Conservation (phyloP, 2,113 vertebrate genomes). For the Nerophis ophidion region DNA sequence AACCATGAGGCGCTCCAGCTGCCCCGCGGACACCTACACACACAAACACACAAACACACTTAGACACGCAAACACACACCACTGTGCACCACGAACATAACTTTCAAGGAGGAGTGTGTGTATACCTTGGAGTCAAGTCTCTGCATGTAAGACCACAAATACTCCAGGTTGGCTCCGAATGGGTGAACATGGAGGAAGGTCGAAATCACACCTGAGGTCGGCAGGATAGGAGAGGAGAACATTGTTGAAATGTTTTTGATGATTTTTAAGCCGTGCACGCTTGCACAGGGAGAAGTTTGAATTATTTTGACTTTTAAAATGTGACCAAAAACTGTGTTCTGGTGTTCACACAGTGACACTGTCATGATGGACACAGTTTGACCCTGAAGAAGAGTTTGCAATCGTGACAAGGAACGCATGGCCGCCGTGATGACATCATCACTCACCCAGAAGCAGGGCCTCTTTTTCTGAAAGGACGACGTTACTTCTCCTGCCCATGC, state of each 20-base stretch:
- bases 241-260: neutral
- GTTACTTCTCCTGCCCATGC: conserved; percentile 40
- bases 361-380: too few species aligned
- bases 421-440: too few species aligned
- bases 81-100: too few species aligned
- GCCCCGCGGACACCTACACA: conserved; percentile 82
- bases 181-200: conserved; percentile 96
- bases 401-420: too few species aligned
- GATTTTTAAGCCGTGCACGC: neutral
- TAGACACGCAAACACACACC: too few species aligned
- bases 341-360: too few species aligned
- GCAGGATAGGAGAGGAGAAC: neutral
- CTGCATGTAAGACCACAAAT: conserved; percentile 95
- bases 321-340: too few species aligned
- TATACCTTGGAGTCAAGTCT: conserved; percentile 88
- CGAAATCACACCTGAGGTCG: conserved; percentile 83
- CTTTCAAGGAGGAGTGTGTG: too few species aligned
- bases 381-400: too few species aligned
- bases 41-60: neutral
- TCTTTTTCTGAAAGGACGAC: conserved; percentile 48
- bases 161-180: conserved; percentile 95
- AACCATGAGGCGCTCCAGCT: conserved; percentile 88
- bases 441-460: conserved; percentile 46
- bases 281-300: too few species aligned
- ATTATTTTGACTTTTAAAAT: too few species aligned